Conservation (phyloP, 2,888 invertebrate genomes). For the Julus scandinavius region DNA sequence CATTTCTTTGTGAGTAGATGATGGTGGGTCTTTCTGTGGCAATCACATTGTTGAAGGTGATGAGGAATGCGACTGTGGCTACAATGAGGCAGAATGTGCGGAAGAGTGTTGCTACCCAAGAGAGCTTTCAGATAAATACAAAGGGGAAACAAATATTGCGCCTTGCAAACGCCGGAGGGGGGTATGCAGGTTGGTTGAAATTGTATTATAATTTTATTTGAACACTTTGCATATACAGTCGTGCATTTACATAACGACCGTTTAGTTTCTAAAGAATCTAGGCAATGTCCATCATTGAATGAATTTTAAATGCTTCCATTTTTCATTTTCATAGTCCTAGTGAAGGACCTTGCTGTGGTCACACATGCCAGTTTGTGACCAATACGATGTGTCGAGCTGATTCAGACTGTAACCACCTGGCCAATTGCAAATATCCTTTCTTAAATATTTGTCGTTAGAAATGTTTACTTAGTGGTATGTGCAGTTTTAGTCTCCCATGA, state of each 20-base stretch:
- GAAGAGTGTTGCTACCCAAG: conserved; percentile 87
- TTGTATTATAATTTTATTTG: neutral
- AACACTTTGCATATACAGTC: neutral
- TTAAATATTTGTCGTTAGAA: no score
- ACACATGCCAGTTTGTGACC: conserved; percentile 76
- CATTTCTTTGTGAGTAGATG: conserved; percentile 68
- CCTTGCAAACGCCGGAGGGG: conserved; percentile 83
- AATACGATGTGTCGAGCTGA: conserved; percentile 63
- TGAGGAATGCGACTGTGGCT: conserved; percentile 98
- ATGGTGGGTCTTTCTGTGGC: conserved; percentile 96
- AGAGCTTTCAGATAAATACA: neutral
- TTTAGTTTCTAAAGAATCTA: no score
- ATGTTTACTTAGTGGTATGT: no score
- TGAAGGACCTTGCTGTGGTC: conserved; percentile 95
- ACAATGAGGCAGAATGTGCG: conserved; percentile 87
- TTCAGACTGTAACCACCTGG: conserved; percentile 86
- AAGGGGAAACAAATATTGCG: conserved; percentile 69
- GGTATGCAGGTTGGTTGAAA: conserved; percentile 74
- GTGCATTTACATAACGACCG: neutral
- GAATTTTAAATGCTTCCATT: neutral
- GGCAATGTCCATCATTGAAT: no score
- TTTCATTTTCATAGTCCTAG: conserved; percentile 79
- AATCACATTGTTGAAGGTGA: conserved; percentile 98
- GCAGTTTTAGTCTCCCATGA: no score
- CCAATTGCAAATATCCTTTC: conserved; percentile 78